These are phyloP conservation scores for Crotalus helleri DNA, from an alignment of 2,113 vertebrate species.

Conservation along the genomic window DNA sequence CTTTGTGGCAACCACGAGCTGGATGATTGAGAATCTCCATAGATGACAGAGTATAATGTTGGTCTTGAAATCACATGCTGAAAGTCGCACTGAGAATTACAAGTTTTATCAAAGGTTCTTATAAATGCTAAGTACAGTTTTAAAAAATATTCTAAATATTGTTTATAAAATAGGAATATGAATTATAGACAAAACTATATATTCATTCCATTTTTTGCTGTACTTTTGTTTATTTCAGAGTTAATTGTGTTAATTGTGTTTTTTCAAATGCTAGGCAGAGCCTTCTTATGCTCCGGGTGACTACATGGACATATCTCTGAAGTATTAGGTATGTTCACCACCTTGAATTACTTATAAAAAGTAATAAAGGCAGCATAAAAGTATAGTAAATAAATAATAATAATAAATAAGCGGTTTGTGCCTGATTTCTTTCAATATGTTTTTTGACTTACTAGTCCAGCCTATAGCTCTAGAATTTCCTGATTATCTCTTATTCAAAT, in stretches of 20 bases:
- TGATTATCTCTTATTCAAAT: background rate
- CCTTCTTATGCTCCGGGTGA: slow-evolving; percentile 9
- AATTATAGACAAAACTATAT: background rate
- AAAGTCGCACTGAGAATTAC: background rate
- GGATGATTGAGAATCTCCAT: too few species aligned
- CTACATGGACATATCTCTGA: background rate
- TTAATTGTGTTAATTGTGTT: slow-evolving; percentile 7
- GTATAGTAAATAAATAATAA: background rate
- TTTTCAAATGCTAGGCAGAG: slow-evolving; percentile 31
- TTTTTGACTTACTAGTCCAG: background rate
- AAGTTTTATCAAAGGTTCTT: background rate
- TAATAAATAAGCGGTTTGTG: background rate
- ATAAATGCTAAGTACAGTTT: background rate
- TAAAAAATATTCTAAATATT: slow-evolving; percentile 7
- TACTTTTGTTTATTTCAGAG: background rate
- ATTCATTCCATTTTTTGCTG: background rate
- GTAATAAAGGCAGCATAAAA: background rate
- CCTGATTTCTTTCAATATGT: background rate
- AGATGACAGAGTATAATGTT: background rate
- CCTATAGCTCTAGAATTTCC: background rate
- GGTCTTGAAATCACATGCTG: background rate
- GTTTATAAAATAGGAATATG: background rate
- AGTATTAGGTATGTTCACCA: background rate
- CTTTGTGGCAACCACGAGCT: too few species aligned
- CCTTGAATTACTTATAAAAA: background rate